These are phyloP conservation scores for Melanogrammus aeglefinus DNA, from an alignment of 2,797 vertebrate genomes.

Conservation along the genomic window DNA sequence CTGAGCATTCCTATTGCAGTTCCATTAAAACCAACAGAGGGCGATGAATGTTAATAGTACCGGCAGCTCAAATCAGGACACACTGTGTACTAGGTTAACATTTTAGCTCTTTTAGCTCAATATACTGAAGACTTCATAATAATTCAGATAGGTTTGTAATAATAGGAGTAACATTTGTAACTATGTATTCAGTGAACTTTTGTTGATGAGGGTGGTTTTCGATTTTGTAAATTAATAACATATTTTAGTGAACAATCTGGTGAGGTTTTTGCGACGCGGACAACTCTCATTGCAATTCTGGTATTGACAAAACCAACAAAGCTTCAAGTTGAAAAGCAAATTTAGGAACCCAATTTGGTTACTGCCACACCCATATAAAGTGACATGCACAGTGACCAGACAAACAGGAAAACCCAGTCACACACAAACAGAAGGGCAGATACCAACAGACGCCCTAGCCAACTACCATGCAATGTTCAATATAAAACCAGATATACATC, in stretches of 20 bases:
- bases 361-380: constrained; percentile 36
- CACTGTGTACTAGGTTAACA: neutral
- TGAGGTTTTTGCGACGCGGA: neutral
- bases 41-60: neutral
- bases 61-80: neutral
- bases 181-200: neutral
- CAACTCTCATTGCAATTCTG: neutral
- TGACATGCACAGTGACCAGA: constrained; percentile 37
- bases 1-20: neutral
- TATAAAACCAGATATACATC: neutral
- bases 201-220: neutral
- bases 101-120: neutral
- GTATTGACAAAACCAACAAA: neutral
- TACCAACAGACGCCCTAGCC: neutral
- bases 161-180: no score
- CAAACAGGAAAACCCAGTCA: constrained; percentile 60
- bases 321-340: neutral
- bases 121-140: neutral
- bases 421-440: neutral
- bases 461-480: neutral
- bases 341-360: constrained; percentile 17
- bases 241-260: neutral
- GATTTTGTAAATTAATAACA: neutral
- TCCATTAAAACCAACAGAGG: neutral
- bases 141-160: neutral